Percentiles rank a stretch among this genome's conserved stretches.
These are phyloP conservation scores for Rhyacichthys aspro DNA, from an alignment of 2,797 vertebrate species.

Conservation along the genomic window DNA sequence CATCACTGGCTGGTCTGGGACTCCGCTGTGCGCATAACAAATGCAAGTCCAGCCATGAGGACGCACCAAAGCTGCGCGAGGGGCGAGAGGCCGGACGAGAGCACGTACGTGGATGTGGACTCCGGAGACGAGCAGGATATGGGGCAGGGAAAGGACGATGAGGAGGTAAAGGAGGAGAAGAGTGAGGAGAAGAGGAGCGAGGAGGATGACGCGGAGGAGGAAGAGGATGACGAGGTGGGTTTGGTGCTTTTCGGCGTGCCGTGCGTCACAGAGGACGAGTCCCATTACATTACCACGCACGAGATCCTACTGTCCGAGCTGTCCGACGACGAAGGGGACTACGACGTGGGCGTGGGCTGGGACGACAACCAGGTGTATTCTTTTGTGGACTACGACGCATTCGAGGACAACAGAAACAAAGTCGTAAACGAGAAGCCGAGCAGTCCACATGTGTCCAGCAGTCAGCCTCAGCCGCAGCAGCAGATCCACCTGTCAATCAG, in stretches of 20 bases:
- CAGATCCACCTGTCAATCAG: constrained; percentile 98
- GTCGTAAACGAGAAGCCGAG: constrained; percentile 60
- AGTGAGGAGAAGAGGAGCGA: constrained; percentile 59
- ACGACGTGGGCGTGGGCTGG: constrained; percentile 84
- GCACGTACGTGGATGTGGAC: constrained; percentile 73
- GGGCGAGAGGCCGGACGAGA: constrained; percentile 44
- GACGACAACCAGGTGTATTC: constrained; percentile 89
- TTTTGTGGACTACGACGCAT: constrained; percentile 89
- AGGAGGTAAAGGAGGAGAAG: constrained; percentile 16
- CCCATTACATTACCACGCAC: constrained; percentile 94
- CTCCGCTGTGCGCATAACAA: constrained; percentile 26
- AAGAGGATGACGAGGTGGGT: constrained; percentile 40
- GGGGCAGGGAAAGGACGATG: constrained; percentile 56
- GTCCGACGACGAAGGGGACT: constrained; percentile 85
- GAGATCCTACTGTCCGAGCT: constrained; percentile 94
- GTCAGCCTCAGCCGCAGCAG: constrained; percentile 70
- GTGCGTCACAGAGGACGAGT: constrained; percentile 79
- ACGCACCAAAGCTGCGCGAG: constrained; percentile 41
- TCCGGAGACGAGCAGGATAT: constrained; percentile 37
- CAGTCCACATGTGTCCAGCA: constrained; percentile 70
- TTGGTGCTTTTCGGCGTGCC: constrained; percentile 66
- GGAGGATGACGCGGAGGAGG: constrained; percentile 37
- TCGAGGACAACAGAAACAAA: constrained; percentile 82
- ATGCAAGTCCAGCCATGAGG: constrained; percentile 41
- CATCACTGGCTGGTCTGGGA: constrained; percentile 32